phyloP scores from a whole-genome alignment of 2,888 invertebrate species.

The Diarsia mendica region DNA sequence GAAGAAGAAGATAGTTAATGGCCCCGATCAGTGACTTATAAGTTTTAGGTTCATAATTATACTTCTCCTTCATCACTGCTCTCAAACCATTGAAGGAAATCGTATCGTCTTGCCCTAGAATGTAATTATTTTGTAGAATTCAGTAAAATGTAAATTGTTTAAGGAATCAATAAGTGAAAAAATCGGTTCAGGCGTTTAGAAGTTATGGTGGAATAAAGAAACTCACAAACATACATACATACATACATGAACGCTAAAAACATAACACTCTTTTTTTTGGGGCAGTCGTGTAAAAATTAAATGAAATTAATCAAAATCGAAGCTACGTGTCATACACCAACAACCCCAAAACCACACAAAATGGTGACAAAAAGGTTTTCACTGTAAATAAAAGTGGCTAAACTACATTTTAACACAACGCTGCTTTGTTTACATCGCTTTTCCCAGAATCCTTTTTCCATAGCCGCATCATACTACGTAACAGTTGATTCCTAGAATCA shows the following conservation, averaged over 20 bases:
- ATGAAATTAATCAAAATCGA: too few species aligned
- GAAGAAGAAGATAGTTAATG: background rate
- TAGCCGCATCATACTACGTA: too few species aligned
- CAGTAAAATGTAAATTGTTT: too few species aligned
- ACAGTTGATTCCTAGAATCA: background rate
- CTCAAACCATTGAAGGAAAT: background rate
- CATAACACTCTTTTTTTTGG: too few species aligned
- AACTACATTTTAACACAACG: background rate
- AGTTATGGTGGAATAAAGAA: too few species aligned
- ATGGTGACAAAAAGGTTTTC: background rate
- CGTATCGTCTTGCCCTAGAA: background rate
- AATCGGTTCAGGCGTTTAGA: too few species aligned
- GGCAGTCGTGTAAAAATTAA: too few species aligned
- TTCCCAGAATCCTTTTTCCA: background rate
- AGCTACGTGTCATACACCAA: background rate
- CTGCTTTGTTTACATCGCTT: background rate
- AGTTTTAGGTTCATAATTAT: background rate
- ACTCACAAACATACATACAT: too few species aligned
- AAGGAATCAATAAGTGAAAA: too few species aligned
- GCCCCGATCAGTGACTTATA: background rate
- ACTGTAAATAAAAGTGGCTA: background rate
- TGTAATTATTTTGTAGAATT: too few species aligned
- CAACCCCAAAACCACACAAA: background rate
- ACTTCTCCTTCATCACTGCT: background rate
- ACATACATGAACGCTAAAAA: too few species aligned